Evolutionary conservation across 1,140 invertebrate species (phyloP).

Genomic region (Platyscapa corneri): DNA sequence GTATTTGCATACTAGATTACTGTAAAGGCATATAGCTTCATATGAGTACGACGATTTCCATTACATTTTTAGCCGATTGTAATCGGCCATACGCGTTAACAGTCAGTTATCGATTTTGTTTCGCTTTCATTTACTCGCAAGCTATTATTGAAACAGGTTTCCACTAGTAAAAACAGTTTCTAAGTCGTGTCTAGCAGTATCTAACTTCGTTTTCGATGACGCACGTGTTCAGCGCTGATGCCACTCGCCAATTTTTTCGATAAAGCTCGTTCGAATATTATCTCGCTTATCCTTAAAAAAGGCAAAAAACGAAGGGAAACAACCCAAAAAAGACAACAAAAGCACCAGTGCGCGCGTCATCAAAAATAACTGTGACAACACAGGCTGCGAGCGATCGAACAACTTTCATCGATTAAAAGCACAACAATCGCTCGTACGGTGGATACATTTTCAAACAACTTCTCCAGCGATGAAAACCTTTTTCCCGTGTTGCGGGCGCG

Average conservation of each 20-base stretch:
- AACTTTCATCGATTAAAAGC: neutral
- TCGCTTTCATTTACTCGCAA: neutral
- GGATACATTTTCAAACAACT: neutral
- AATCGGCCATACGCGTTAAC: neutral
- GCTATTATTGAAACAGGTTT: neutral
- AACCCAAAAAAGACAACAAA: neutral
- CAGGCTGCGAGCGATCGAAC: neutral
- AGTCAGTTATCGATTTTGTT: neutral
- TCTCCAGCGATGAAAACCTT: neutral
- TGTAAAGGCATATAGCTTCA: too few relatives aligned
- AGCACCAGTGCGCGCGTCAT: too few relatives aligned
- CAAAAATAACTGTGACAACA: too few relatives aligned
- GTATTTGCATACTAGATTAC: too few relatives aligned
- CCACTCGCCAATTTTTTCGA: neutral
- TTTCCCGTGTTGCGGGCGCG: neutral
- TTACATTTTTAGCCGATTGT: neutral
- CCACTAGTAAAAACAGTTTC: neutral
- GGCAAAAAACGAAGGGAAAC: neutral
- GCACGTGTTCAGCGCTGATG: neutral
- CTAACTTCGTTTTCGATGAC: neutral
- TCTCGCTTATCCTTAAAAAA: too few relatives aligned
- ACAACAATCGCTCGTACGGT: neutral
- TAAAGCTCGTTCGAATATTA: neutral
- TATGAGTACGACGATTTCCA: too few relatives aligned
- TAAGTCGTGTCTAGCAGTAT: neutral